Evolutionary conservation across 1,140 invertebrate species (phyloP).

Genomic region (Cryptotermes secundus): DNA sequence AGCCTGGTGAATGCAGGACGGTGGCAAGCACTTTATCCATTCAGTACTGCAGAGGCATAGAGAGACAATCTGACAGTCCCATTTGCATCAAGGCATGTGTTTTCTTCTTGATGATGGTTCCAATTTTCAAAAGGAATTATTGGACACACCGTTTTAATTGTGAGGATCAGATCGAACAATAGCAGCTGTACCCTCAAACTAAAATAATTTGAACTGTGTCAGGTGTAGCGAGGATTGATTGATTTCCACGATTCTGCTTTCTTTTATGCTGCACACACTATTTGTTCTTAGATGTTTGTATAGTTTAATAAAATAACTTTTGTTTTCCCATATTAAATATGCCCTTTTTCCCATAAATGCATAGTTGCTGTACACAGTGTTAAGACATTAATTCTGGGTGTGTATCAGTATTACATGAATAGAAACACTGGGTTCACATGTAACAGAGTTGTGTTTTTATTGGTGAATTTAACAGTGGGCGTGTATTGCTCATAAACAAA

Average conservation of each 20-base stretch:
- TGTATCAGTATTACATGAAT: constrained; percentile 1
- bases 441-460: too few species aligned
- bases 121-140: not conserved
- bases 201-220: not conserved
- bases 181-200: not conserved
- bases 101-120: not conserved
- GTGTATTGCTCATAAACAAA: too few species aligned
- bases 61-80: not conserved
- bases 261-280: not conserved
- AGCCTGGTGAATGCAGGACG: not conserved
- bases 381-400: not conserved
- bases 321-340: too few species aligned
- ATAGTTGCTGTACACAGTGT: not conserved
- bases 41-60: not conserved
- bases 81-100: not conserved
- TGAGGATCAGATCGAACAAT: not conserved
- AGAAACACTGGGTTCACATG: too few species aligned
- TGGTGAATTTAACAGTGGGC: too few species aligned
- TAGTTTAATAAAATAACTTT: not conserved
- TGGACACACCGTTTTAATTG: not conserved
- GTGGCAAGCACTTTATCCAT: not conserved
- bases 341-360: too few species aligned
- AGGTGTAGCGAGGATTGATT: not conserved
- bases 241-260: not conserved
- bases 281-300: not conserved